phyloP scores from a whole-genome alignment of 2,113 vertebrate genomes.

The Caloenas nicobarica region DNA sequence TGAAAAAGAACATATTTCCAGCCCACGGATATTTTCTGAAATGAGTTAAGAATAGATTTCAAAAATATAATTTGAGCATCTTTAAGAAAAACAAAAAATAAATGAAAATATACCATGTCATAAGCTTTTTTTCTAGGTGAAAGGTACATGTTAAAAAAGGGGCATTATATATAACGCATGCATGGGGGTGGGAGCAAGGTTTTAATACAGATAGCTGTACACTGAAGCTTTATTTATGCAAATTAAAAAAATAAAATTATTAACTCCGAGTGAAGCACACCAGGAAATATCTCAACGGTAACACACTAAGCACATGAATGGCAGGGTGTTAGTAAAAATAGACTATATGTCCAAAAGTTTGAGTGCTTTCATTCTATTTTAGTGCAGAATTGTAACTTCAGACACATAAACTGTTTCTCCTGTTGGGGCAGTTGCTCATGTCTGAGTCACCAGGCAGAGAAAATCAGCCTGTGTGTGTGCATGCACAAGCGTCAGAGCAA shows the following conservation, averaged over 20 bases:
- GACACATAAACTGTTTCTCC: background rate
- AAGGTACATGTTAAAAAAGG: background rate
- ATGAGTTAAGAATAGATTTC: conserved; percentile 25
- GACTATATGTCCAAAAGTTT: background rate
- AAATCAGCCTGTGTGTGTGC: background rate
- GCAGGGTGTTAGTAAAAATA: background rate
- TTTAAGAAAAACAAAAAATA: background rate
- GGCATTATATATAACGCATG: background rate
- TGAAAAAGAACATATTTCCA: conserved; percentile 79
- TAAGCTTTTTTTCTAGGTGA: background rate
- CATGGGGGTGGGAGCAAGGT: background rate
- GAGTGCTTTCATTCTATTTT: background rate
- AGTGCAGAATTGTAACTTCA: background rate
- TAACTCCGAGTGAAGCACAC: background rate
- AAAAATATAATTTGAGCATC: background rate
- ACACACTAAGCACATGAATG: background rate
- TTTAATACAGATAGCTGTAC: background rate
- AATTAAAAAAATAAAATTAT: background rate
- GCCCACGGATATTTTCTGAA: conserved; percentile 80
- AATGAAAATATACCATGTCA: background rate
- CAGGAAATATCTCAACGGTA: background rate
- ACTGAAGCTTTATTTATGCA: background rate
- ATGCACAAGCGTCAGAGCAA: background rate
- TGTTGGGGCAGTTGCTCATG: background rate
- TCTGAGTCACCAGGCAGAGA: background rate